Conservation (phyloP, 2,113 vertebrate genomes). For the Neopipo cinnamomea region DNA sequence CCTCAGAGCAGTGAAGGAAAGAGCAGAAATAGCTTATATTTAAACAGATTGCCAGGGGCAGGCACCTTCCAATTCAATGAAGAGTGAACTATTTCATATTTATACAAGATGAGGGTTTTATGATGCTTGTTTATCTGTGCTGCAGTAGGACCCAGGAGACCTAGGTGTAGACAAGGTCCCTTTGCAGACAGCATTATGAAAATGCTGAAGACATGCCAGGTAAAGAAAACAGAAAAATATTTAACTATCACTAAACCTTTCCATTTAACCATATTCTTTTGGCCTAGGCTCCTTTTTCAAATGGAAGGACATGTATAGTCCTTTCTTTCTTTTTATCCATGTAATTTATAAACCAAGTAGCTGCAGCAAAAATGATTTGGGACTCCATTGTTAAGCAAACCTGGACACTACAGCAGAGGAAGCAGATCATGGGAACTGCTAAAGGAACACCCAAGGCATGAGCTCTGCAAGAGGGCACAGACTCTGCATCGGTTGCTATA, state of each 20-base stretch:
- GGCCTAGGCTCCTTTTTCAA: neutral
- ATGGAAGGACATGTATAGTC: neutral
- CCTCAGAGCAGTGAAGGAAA: neutral
- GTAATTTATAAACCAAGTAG: neutral
- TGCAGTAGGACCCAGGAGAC: neutral
- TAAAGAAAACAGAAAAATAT: neutral
- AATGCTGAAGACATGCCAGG: neutral
- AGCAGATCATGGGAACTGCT: neutral
- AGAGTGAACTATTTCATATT: neutral
- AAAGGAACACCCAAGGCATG: neutral
- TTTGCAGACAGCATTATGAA: neutral
- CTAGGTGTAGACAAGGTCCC: neutral
- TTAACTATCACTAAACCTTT: neutral
- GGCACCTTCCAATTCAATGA: constrained; percentile 1
- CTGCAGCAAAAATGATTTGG: neutral
- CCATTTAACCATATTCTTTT: neutral
- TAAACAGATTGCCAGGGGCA: neutral
- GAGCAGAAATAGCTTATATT: neutral
- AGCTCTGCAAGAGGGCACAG: neutral
- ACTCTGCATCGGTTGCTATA: neutral
- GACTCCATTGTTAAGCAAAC: neutral
- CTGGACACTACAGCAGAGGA: neutral
- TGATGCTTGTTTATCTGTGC: neutral
- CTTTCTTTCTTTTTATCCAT: neutral
- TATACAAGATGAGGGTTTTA: neutral